Base-by-base conservation (phyloP, 2,113 vertebrate species). In the Salvator merianae region DNA sequence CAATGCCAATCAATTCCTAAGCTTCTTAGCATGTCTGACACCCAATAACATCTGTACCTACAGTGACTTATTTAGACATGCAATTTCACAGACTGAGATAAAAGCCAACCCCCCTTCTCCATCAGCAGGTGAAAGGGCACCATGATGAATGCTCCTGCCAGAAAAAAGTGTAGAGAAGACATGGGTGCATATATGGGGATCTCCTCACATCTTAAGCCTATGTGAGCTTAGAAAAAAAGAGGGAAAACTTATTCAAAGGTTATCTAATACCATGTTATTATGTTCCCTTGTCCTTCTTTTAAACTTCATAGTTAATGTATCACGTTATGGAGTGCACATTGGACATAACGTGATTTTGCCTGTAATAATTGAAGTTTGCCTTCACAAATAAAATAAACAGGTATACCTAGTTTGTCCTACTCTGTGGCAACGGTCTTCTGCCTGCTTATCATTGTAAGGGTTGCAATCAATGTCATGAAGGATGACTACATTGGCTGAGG, bases 391-490 rank as follows among this genome's bases (percentile, higher is more conserved):
- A 38, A 55, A 63, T 2, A 43, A 36, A 65, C 14, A 66, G 20
- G 65, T 95, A 94, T 94, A 97, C 97, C 96, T 96, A 55, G 97
- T 98, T 92, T 99, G 98, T 32, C 99, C 99, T n/a, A 99, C 96
- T 88, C 98, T 96, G 72, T 99, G 99, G 93, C 98, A 99, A 66
- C 98, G 93, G 88, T 99, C 98, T 90, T 99, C 99, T 12, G 98
- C 99, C 93, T 99, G 99, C 86, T 99, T 99, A 92, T 99, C 99
- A 5, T 99, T 99, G 89, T 99, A 99, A 0, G 98, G 98, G 88
- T 99, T 99, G 91, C 96, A 99, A 88, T 99, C 98, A n/a, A 99
- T 99, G 91, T 99, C 99, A 5, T 99, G 99, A n/a, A 99, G 96
- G 90, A 99, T 97, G 69, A 99, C 98, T 4, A 98, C 95, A 9